phyloP scores from a whole-genome alignment of 2,113 vertebrate species.

The Opisthocomus hoazin region DNA sequence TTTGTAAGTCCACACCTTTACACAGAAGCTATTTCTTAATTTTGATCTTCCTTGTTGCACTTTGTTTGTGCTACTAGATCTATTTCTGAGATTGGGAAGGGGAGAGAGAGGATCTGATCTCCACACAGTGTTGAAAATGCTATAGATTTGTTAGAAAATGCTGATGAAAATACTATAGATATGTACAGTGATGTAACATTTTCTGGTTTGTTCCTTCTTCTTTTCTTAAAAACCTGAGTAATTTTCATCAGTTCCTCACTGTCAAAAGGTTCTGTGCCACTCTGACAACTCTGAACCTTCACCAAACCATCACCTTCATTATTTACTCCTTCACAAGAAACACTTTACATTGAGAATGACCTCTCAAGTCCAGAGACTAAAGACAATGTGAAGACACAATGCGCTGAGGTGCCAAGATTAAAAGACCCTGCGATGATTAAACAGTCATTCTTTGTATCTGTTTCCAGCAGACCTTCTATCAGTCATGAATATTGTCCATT shows the following conservation, averaged over 20 bases:
- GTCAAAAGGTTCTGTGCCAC: not conserved
- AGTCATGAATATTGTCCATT: not conserved
- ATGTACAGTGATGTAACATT: not conserved
- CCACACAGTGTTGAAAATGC: not conserved
- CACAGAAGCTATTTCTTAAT: not conserved
- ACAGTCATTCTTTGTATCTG: not conserved
- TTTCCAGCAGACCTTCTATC: not conserved
- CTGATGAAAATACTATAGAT: not conserved
- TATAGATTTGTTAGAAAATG: too few relatives aligned
- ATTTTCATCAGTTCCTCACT: not conserved
- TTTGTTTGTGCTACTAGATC: not conserved
- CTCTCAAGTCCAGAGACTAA: not conserved
- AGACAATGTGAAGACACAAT: not conserved
- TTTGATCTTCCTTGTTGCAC: not conserved
- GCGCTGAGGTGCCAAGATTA: not conserved
- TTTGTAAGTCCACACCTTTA: not conserved
- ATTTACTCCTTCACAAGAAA: not conserved
- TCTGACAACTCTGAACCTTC: not conserved
- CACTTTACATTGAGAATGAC: not conserved
- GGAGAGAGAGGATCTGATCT: not conserved
- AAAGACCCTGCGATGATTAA: not conserved
- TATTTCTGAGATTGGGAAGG: not conserved
- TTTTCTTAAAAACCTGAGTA: not conserved
- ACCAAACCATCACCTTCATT: not conserved
- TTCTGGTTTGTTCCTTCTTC: not conserved